These are phyloP conservation scores for Dynastes tityus DNA, from an alignment of 2,888 invertebrate genomes.

Conservation along the genomic window DNA sequence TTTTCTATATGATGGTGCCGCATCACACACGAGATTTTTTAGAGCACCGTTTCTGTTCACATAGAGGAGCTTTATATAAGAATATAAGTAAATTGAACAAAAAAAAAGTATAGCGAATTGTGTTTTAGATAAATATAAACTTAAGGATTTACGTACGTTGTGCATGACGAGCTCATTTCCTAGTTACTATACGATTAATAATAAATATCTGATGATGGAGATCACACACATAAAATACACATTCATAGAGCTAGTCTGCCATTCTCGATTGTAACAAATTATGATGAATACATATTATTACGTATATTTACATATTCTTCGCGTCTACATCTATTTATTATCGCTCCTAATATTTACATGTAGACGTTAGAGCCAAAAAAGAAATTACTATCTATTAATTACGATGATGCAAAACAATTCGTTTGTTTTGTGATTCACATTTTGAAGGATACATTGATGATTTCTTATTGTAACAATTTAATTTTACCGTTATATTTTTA, in stretches of 20 bases:
- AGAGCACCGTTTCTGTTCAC: constrained; percentile 66
- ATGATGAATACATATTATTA: constrained; percentile 34
- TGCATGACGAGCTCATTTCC: constrained; percentile 66
- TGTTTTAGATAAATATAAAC: constrained; percentile 62
- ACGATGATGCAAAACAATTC: constrained; percentile 15
- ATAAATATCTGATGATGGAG: constrained; percentile 52
- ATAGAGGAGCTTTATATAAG: constrained; percentile 65
- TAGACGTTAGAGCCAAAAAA: constrained; percentile 22
- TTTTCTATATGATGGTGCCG: constrained; percentile 65
- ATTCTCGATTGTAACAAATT: constrained; percentile 42
- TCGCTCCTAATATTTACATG: constrained; percentile 16
- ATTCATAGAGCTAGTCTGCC: constrained; percentile 50
- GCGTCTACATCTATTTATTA: constrained; percentile 48
- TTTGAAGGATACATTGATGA: constrained; percentile 36
- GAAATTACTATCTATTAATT: constrained; percentile 9
- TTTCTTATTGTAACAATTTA: constrained; percentile 48
- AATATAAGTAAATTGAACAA: constrained; percentile 50
- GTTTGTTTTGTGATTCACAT: constrained; percentile 45
- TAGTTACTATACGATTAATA: constrained; percentile 56
- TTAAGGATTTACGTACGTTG: constrained; percentile 58
- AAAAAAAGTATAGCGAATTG: constrained; percentile 64
- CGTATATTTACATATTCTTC: constrained; percentile 20
- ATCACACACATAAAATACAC: constrained; percentile 51
- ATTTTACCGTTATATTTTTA: constrained; percentile 50
- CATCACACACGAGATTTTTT: constrained; percentile 64